Evolutionary conservation across 2,888 invertebrate genomes (phyloP).

Genomic region (Creontiades dilutus): DNA sequence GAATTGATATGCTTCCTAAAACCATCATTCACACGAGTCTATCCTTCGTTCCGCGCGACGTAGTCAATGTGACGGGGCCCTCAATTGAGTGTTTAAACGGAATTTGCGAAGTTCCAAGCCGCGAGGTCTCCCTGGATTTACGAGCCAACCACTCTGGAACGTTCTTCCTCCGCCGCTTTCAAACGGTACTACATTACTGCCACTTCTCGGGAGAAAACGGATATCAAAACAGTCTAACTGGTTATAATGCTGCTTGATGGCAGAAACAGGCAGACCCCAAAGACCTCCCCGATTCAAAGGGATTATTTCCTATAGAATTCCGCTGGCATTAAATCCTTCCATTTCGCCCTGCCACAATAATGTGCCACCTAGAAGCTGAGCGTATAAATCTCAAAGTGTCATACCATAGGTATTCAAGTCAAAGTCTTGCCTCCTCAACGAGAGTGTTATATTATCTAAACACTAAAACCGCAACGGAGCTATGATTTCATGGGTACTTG

Average conservation of each 20-base stretch:
- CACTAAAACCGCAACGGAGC: neutral
- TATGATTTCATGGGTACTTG: neutral
- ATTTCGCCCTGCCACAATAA: constrained; percentile 22
- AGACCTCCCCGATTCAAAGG: constrained; percentile 13
- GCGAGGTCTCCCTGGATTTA: neutral
- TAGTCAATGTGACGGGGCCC: neutral
- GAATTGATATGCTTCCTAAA: no score
- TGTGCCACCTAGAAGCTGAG: constrained; percentile 16
- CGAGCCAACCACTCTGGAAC: neutral
- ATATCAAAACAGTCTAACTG: constrained; percentile 35
- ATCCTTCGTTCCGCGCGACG: neutral
- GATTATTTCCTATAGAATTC: constrained; percentile 19
- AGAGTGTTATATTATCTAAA: neutral
- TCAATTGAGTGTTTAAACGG: constrained; percentile 12
- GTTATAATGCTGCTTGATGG: constrained; percentile 23
- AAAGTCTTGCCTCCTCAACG: neutral
- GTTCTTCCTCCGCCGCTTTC: constrained; percentile 3
- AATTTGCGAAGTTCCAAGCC: neutral
- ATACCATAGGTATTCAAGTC: neutral
- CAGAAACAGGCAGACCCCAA: neutral
- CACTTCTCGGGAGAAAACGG: constrained; percentile 11
- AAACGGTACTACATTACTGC: constrained; percentile 1
- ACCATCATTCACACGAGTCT: no score
- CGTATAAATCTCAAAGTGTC: constrained; percentile 10
- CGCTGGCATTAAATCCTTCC: neutral